Base-by-base conservation (phyloP, 2,797 vertebrate species). In the Melanogrammus aeglefinus region DNA sequence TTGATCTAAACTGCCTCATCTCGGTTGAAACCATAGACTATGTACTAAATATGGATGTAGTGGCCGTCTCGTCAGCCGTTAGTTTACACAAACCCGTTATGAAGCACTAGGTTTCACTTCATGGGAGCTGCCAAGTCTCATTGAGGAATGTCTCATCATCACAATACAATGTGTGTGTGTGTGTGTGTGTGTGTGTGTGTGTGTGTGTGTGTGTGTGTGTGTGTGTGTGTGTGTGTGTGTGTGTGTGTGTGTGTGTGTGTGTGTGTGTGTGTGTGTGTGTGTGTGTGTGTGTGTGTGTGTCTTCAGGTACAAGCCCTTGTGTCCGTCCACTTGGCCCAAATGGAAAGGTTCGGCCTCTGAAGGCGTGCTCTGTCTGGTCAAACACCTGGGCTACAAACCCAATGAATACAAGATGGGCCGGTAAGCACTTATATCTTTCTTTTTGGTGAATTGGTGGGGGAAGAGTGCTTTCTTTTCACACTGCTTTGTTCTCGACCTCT, bases 361-460 rank as follows among this genome's bases (percentile, higher is more conserved):
- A 79, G 98, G 98, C 0, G 98, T 99, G 14, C 92, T 91, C 79
- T 83, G 80, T 47, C 93, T 99, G 76, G 91, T 99, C 86, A 96
- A 95, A 80, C 94, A 98, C 77, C 91, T 99, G 0, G 97, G 96
- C 72, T 99, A 97, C 89, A 93, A 94, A 83, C 90, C 95, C 0
- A 94, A 96, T 35, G 98, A 99, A 72, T 99, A 99, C 91, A 98
- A 98, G 81, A 84, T 99, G 89, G 98, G 98, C 83, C 97, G 94
- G 97, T 98, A 89, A 88, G 86, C 29, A 74, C 63, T 27, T 16
- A 9, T 1, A 13, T 8, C 0, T 63, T 5, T 27, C 63, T 69
- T 12, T 24, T 10, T 10, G 10, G 12, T 13, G n/a, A 8, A n/a
- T 63, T 1, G 24, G 63, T 3, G n/a, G n/a, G 24, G n/a, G 63